Conservation (phyloP, 2,888 invertebrate species). For the Podotricha telesiphe region DNA sequence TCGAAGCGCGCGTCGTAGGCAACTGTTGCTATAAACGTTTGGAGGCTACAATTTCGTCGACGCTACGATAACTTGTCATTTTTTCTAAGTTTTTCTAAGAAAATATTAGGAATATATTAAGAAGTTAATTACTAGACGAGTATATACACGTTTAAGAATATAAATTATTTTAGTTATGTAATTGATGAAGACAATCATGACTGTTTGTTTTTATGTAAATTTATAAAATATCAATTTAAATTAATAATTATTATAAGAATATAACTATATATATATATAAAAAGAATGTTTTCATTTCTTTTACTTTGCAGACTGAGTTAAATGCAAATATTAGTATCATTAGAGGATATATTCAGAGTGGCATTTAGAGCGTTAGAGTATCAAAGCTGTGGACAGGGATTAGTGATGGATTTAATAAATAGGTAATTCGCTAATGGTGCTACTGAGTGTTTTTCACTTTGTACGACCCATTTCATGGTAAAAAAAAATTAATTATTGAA, state of each 20-base stretch:
- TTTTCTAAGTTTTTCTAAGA: not conserved
- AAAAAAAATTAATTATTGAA: conserved; percentile 12
- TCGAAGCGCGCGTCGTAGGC: conserved; percentile 65
- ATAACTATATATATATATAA: not conserved
- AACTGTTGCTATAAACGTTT: conserved; percentile 69
- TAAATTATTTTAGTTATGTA: not conserved
- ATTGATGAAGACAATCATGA: not conserved
- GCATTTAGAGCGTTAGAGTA: conserved; percentile 47
- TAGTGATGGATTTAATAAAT: conserved; percentile 55
- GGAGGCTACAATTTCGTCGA: conserved; percentile 13
- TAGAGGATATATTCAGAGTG: conserved; percentile 47
- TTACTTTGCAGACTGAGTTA: conserved; percentile 31
- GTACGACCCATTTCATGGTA: conserved; percentile 22
- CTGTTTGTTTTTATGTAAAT: not conserved
- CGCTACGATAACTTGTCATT: conserved; percentile 11
- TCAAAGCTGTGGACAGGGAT: conserved; percentile 52
- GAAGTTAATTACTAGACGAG: not conserved
- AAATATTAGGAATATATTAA: not conserved
- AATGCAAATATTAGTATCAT: conserved; percentile 47
- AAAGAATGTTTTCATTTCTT: not conserved
- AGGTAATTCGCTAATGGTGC: conserved; percentile 55
- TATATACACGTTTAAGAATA: not conserved
- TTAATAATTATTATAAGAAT: not conserved
- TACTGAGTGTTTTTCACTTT: conserved; percentile 35
- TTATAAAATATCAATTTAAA: not conserved